These are phyloP conservation scores for Drosophila carrolli DNA, from an alignment of 1,140 invertebrate genomes.

Conservation along the genomic window DNA sequence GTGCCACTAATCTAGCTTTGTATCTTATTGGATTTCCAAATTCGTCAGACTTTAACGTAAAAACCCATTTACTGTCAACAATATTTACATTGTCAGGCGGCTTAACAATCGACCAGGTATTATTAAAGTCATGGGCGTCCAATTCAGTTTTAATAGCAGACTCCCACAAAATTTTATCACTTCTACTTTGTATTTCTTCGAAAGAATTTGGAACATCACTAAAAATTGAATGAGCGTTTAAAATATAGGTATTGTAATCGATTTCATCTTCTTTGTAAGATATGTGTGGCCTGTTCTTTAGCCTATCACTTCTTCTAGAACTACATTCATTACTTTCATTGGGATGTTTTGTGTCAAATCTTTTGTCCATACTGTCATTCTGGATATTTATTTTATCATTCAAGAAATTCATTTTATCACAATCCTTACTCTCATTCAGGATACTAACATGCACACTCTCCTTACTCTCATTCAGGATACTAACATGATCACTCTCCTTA, in stretches of 20 bases:
- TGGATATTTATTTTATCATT: neutral
- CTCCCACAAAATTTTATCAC: too few relatives aligned
- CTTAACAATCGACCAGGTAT: constrained; percentile 5
- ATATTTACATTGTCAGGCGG: neutral
- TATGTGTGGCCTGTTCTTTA: too few relatives aligned
- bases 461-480: neutral
- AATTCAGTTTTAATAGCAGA: too few relatives aligned
- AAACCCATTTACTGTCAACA: constrained; percentile 9
- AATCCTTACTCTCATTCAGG: neutral
- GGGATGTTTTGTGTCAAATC: too few relatives aligned
- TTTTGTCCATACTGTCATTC: neutral
- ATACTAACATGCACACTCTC: neutral
- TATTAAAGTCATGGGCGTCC: too few relatives aligned
- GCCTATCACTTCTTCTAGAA: too few relatives aligned
- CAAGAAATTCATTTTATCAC: neutral
- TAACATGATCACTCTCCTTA: neutral
- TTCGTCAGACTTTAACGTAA: neutral
- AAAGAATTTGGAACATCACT: neutral
- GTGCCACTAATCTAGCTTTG: too few relatives aligned
- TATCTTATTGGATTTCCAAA: too few relatives aligned
- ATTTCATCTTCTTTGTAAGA: too few relatives aligned
- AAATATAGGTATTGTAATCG: neutral
- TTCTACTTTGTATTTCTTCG: neutral
- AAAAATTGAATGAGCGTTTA: neutral
- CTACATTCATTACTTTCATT: too few relatives aligned